phyloP scores from a whole-genome alignment of 2,113 vertebrate genomes.

The Lepus americanus region DNA sequence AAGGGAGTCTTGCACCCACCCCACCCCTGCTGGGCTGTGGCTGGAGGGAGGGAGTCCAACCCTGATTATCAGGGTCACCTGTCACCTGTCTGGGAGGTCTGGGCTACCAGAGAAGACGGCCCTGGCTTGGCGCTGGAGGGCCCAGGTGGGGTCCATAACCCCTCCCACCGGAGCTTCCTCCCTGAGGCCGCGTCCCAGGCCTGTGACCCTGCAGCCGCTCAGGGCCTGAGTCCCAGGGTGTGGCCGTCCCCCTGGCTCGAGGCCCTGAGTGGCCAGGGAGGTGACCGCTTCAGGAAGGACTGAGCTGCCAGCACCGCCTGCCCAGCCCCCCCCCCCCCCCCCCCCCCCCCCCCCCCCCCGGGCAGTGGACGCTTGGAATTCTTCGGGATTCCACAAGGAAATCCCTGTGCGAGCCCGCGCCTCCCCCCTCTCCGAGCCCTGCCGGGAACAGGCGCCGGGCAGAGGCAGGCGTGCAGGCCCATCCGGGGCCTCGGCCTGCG shows the following conservation, averaged over 20 bases:
- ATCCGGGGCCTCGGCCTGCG: neutral
- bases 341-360: neutral
- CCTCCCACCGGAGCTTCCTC: too few species aligned
- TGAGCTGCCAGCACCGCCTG: neutral
- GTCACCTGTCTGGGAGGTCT: neutral
- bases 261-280: neutral
- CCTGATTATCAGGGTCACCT: neutral
- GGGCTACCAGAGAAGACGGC: neutral
- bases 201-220: neutral
- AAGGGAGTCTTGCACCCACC: rapidly evolving
- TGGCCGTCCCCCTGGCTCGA: neutral
- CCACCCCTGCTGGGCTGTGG: neutral
- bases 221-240: neutral
- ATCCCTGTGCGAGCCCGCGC: neutral
- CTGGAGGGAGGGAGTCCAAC: neutral
- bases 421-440: neutral
- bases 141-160: neutral
- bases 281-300: neutral
- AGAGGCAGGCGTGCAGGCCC: neutral
- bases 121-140: neutral
- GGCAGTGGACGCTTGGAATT: rapidly evolving
- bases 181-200: too few species aligned
- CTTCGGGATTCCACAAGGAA: neutral
- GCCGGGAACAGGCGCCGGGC: neutral
- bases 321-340: neutral